phyloP scores from a whole-genome alignment of 2,113 vertebrate species.

The Eurypyga helias region DNA sequence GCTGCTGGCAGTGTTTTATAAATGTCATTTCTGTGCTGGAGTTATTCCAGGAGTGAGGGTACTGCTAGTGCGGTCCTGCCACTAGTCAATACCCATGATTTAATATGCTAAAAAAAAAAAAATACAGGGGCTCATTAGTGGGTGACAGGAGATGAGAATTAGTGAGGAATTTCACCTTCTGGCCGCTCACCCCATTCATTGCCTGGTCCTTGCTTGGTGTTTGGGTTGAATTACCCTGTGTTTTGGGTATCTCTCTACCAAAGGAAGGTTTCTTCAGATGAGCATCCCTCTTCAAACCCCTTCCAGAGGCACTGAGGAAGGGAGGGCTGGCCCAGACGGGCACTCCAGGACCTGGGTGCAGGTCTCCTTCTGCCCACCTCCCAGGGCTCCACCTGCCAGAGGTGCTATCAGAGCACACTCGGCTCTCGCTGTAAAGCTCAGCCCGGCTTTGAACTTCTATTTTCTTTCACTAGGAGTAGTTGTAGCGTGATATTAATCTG shows the following conservation, averaged over 20 bases:
- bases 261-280: neutral
- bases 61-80: accelerated
- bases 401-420: neutral
- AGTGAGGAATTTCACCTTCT: neutral
- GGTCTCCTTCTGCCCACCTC: neutral
- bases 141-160: neutral
- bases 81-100: neutral
- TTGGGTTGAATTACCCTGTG: neutral
- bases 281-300: neutral
- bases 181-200: neutral
- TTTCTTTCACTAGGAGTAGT: neutral
- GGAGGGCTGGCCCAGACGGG: neutral
- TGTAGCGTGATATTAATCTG: neutral
- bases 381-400: neutral
- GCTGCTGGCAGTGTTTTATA: neutral
- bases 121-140: neutral
- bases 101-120: neutral
- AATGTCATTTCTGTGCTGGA: conserved; percentile 15
- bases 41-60: neutral
- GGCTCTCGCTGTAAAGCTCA: neutral
- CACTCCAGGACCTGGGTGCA: neutral
- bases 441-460: neutral
- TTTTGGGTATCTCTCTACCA: neutral
- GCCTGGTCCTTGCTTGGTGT: neutral
- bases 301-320: neutral